Evolutionary conservation across 2,113 vertebrate genomes (phyloP), one percentile per base, ranked within the genome.

Genomic region (Astatotilapia flaviijosephi): DNA sequence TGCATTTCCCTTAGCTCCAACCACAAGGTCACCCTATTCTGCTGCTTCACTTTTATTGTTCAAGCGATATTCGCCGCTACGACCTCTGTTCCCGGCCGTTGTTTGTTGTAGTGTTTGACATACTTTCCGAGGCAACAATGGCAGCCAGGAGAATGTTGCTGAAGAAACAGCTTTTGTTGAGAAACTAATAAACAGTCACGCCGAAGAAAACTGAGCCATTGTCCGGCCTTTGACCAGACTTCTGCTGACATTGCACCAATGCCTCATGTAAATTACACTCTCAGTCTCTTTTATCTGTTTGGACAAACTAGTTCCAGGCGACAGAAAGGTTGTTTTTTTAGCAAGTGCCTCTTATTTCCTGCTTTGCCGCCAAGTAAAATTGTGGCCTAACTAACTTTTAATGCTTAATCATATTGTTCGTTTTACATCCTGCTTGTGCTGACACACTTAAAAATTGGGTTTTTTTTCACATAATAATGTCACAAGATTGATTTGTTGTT

Each of bases 361-460:
- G 79, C 83, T 82, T 21, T 80, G 15, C 83, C 87, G 42, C 21
- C 53, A 89, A 88, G n/a, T 40, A 68, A 88, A 79, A 6, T 79
- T 5, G 19, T 51, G 21, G 82, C 89, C 83, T 17, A 11, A 81
- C 83, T 89, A 54, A 88, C 85, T 92, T 83, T 79, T 81, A 13
- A 86, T 58, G 87, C 87, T 85, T 89, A 31, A 88, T 89, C 88
- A 85, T 62, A 90, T 82, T 82, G 84, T 51, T 84, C 47, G n/a
- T 79, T 90, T 88, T 84, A 75, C 84, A 92, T 84, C 77, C 79
- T 90, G 79, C 93, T 93, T 91, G n/a, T 58, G 80, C 91, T 91
- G 86, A 88, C 62, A 51, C 26, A 33, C 68, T 87, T 85, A 75
- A 3, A 77, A 80, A 55, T 23, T 8, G 4, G 0, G 0, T 0